Conservation (phyloP, 1,140 invertebrate genomes). For the Brachionus asplanchnoidis region DNA sequence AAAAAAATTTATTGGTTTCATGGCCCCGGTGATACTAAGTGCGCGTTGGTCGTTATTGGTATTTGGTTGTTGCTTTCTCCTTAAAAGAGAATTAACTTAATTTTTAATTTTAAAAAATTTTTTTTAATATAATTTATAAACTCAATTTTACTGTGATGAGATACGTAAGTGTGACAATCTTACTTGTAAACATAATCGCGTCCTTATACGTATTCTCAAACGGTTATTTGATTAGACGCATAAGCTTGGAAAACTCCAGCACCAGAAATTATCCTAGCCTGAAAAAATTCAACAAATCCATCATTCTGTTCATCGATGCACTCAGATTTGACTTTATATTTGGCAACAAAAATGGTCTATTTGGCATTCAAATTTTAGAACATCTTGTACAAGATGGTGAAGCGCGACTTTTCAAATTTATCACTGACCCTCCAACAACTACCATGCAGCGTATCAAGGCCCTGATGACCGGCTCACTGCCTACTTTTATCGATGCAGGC, state of each 20-base stretch:
- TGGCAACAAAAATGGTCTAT: slow-evolving; percentile 53
- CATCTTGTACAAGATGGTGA: neutral
- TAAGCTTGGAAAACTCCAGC: neutral
- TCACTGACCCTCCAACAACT: slow-evolving; percentile 93
- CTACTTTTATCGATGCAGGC: slow-evolving; percentile 77
- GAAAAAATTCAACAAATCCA: slow-evolving; percentile 59
- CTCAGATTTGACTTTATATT: slow-evolving; percentile 81
- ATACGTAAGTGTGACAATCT: neutral
- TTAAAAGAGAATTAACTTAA: too few species aligned
- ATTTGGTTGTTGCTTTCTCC: too few species aligned
- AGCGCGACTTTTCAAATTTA: slow-evolving; percentile 63
- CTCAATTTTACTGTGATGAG: neutral
- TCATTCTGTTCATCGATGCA: slow-evolving; percentile 85
- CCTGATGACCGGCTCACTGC: slow-evolving; percentile 85
- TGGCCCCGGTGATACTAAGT: too few species aligned
- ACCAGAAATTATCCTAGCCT: neutral
- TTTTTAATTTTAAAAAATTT: too few species aligned
- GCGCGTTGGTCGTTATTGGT: too few species aligned
- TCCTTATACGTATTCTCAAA: slow-evolving; percentile 34
- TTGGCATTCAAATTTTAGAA: slow-evolving; percentile 32
- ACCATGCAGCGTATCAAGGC: slow-evolving; percentile 89
- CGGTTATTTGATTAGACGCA: neutral
- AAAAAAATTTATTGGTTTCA: too few species aligned
- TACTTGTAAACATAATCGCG: neutral
- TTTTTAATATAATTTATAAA: neutral